Evolutionary conservation across 2,797 vertebrate species (phyloP).

Genomic region (Platalea minor): DNA sequence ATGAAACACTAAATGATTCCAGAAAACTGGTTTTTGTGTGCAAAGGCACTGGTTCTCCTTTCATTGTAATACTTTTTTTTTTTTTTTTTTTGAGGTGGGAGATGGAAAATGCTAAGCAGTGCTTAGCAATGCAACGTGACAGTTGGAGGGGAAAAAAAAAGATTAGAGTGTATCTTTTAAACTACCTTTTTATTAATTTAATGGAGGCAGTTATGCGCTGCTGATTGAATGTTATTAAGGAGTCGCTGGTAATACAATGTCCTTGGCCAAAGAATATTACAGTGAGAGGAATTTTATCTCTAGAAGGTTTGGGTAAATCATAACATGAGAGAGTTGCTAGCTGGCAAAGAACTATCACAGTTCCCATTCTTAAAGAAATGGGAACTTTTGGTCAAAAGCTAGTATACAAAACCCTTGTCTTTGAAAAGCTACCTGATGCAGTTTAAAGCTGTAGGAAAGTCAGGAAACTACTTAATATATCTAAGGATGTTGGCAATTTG

Average conservation of each 20-base stretch:
- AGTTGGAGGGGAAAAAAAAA: background rate
- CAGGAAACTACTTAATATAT: background rate
- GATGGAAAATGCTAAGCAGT: background rate
- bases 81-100: background rate
- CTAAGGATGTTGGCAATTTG: background rate
- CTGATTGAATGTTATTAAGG: background rate
- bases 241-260: background rate
- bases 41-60: background rate
- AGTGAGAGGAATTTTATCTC: background rate
- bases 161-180: background rate
- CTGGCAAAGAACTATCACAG: background rate
- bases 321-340: background rate
- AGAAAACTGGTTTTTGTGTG: background rate
- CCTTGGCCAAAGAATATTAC: background rate
- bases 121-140: background rate
- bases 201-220: background rate
- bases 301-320: background rate
- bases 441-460: background rate
- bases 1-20: background rate
- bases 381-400: background rate
- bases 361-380: background rate
- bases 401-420: background rate
- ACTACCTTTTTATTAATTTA: slow-evolving; percentile 2
- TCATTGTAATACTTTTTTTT: background rate
- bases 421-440: background rate